A percentile compares a stretch with the other conserved stretches of the same genome.
These are phyloP conservation scores for Iguana delicatissima DNA, from an alignment of 2,797 vertebrate genomes.

Conservation along the genomic window DNA sequence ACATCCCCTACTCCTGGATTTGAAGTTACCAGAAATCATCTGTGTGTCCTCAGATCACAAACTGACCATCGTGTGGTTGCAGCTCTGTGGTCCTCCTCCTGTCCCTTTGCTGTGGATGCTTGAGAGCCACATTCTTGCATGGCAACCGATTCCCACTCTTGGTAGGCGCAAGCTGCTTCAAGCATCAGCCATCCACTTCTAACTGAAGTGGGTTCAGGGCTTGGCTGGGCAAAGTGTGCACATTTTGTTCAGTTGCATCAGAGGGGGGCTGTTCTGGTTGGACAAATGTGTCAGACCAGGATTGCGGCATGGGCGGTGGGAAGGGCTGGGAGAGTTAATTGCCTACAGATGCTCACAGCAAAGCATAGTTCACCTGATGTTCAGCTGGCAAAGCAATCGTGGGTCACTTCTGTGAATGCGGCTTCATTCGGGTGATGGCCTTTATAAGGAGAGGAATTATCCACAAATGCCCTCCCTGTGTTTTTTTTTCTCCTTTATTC, in stretches of 20 bases:
- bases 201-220: neutral
- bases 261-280: neutral
- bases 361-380: neutral
- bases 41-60: fast-evolving
- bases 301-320: neutral
- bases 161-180: neutral
- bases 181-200: neutral
- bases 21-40: neutral
- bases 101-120: slow-evolving; percentile 23
- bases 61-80: neutral
- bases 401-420: neutral
- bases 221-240: neutral
- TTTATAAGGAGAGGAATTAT: neutral
- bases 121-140: neutral
- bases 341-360: slow-evolving; percentile 43
- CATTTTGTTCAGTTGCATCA: neutral
- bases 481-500: fast-evolving
- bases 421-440: neutral
- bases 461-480: fast-evolving
- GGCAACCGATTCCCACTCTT: neutral
- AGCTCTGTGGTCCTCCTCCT: slow-evolving; percentile 14
- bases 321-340: slow-evolving; percentile 5
- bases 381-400: fast-evolving
- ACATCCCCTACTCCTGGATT: neutral
- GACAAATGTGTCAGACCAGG: slow-evolving; percentile 16